Evolutionary conservation across 2,113 vertebrate genomes (phyloP), one percentile per base, ranked within the genome.

Genomic region (Stigmatopora nigra): DNA sequence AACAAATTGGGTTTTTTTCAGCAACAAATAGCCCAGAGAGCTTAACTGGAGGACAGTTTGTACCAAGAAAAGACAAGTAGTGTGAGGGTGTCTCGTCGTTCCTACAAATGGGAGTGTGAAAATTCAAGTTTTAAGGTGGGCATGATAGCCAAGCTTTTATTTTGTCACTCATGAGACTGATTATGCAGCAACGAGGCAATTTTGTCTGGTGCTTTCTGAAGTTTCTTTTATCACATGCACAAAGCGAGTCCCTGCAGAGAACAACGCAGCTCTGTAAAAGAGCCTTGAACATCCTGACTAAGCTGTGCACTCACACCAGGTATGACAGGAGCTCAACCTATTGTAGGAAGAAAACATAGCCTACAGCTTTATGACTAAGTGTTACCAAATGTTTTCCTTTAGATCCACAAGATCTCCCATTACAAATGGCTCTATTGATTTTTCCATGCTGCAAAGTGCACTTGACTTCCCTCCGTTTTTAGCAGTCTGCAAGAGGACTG

Each of bases 291-390:
- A 69, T 60, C 8, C 5, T 15, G 66, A 58, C 73, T 66, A 22
- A 49, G 65, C 55, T 41, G 71, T 17, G 19, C 14, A 25, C 68
- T 72, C 76, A 76, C 78, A 79, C 76, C 79, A 82, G 80, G 78
- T 80, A 75, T 57, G 74, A 76, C 72, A 73, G 64, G 75, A 67
- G 46, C 67, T 49, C 61, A 15, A 65, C 67, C 71, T 68, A 57
- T 31, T 13, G 68, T 16, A 57, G 73, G 82, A 80, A 76, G 77
- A 75, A 82, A 82, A 78, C 70, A 72, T 57, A 74, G 81, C 82
- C 85, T 78, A 75, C 69, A 79, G 82, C 70, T 80, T 84, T 82
- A 84, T 86, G 84, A 85, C 81, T 79, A 85, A 84, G 82, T 82
- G 81, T 84, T 87, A 82, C 82, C 74, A 82, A 80, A 87, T 80